A percentile compares a stretch with the other conserved stretches of the same genome.
These are phyloP conservation scores for Bovichtus diacanthus DNA, from an alignment of 2,797 vertebrate species.

Conservation along the genomic window DNA sequence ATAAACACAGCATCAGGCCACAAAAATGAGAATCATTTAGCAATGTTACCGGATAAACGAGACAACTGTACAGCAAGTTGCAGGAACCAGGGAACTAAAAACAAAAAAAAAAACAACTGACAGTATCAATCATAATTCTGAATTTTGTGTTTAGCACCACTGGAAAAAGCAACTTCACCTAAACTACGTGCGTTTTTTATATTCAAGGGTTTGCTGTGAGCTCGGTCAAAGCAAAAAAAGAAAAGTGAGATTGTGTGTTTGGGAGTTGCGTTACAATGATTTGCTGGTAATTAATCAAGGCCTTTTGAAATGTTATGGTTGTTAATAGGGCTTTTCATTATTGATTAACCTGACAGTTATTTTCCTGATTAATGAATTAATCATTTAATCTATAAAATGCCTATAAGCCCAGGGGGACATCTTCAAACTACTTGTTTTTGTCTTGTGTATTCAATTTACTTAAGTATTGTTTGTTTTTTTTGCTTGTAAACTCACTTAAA, in stretches of 20 bases:
- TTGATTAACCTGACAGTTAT: not conserved
- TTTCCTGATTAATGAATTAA: not conserved
- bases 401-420: not conserved
- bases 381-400: not conserved
- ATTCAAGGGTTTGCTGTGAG: conserved; percentile 8
- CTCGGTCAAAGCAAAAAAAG: not conserved
- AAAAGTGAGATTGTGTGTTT: not conserved
- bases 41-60: conserved; percentile 69
- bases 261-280: not conserved
- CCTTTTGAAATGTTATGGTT: conserved; percentile 1
- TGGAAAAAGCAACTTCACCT: not conserved
- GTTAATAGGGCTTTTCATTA: not conserved
- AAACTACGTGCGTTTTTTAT: not conserved
- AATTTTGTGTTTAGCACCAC: not conserved
- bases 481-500: not conserved
- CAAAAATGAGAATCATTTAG: conserved; percentile 66
- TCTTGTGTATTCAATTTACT: not conserved
- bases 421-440: not conserved
- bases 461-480: not conserved
- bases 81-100: not conserved
- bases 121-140: not conserved
- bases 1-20: conserved; percentile 41
- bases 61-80: conserved; percentile 47
- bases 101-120: not conserved
- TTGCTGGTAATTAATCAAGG: conserved; percentile 6